Base-by-base conservation (phyloP, 1,140 invertebrate species). In the Plectus sambesii region DNA sequence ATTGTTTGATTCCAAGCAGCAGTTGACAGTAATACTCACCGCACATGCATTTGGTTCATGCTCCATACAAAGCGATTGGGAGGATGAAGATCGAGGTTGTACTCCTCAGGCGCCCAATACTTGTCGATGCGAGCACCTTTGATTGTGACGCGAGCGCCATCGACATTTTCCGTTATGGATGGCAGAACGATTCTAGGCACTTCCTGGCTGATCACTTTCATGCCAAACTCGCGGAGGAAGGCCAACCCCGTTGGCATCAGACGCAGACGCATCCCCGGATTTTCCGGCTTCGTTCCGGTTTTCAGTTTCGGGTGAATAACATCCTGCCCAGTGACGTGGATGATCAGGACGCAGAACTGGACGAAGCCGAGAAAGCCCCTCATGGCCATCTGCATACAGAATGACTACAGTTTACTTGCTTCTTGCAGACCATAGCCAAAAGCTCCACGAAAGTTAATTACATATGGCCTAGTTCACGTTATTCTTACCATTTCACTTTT, bases 201-300 rank as follows among this genome's bases (percentile, higher is more conserved):
- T 53, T 67, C 63, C 41, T 67, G 65, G 49, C 69, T 67, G 6
- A 67, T 62, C 20, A 67, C 64, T 49, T 67, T 67, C 58, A 67
- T 67, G 36, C 66, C 64, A 40, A 66, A 55, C 54, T 66, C 63
- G 38, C 63, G 45, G 43, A 66, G 48, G 47, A 68, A 66, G 12
- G 63, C 63, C 24, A 66, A 41, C 17, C 63, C 63, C 19, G 66
- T 66, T 29, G 63, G 63, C 63, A 66, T 68, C 20, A 66, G 25
- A 46, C 63, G 42, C 2, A 66, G 38, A 44, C 55, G 66, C 33
- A 66, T 60, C 6, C 63, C 63, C 24, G 65, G 50, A 51, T 66
- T 66, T 12, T 38, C 47, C 26, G 62, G 52, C 43, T 66, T 57
- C 38, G 64, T 68, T n/a, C n/a, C n/a, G n/a, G n/a, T n/a, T n/a